Base-by-base conservation (phyloP, 2,113 vertebrate species). In the Sminthopsis crassicaudata region DNA sequence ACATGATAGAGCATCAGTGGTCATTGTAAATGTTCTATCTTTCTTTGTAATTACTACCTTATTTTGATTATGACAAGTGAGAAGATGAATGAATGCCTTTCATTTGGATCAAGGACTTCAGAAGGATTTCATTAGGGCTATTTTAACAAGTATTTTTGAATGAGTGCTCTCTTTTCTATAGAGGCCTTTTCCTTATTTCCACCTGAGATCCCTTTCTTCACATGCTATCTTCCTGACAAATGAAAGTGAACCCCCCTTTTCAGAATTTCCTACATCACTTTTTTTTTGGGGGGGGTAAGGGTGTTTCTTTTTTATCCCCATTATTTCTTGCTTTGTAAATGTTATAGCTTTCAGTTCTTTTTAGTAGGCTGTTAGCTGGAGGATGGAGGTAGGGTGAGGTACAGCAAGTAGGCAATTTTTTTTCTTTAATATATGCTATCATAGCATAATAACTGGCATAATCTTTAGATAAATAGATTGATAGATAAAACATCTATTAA, bases 151-250 rank as follows among this genome's bases (percentile, higher is more conserved):
- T 30, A 42, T 84, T 42, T 42, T 23, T 42, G n/a, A 84, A 19
- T 42, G 67, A n/a, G n/a, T 84, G n/a, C n/a, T 84, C 67, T 42
- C n/a, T 42, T 84, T n/a, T 84, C 67, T 30, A 14, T 60, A 60
- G 30, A 30, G 27, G 57, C 57, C 60, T 84, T 84, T 84, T 42
- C 36, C 16, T 84, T n/a, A n/a, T 84, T 84, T 84, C 67, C n/a
- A 42, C 7, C 7, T 19, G n/a, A 42, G 30, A 19, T 76, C n/a
- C 16, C 30, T 42, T 84, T 76, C 36, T 76, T 76, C 16, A 76
- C 16, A n/a, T n/a, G 16, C 36, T 16, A 8, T 16, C 36, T n/a
- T n/a, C 3, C 57, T 1, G 0, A 14, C 3, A n/a, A n/a, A 84
- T 42, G 67, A 84, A 84, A 42, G 67, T 23, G n/a, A 84, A 42